Evolutionary conservation across 2,113 vertebrate genomes (phyloP), one percentile per base, ranked within the genome.

Genomic region (Propithecus coquereli): DNA sequence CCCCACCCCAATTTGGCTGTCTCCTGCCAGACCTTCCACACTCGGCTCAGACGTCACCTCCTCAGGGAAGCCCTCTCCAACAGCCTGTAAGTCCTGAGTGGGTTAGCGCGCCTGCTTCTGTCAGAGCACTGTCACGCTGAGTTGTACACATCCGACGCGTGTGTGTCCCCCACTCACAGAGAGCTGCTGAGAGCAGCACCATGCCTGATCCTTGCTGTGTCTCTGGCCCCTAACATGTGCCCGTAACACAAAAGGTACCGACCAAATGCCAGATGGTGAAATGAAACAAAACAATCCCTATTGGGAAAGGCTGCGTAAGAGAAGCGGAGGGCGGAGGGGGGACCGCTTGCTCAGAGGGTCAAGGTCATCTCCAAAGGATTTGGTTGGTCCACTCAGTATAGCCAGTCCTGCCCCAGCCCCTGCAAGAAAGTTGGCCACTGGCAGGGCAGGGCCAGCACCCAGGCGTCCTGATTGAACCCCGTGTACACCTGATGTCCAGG

Each of bases 181-280:
- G 40, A 3, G 3, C 25, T 47, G 43, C 50, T 47, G 9, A 13
- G 13, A 25, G 59, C 4, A 77, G 13, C 13, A 25, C 7, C 2
- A 4, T 43, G 8, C 52, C 43, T 34, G 18, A 16, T 13, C 81
- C 6, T 3, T 27, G 9, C 71, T 40, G 66, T 54, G 18, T 70
- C 45, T 23, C 73, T 54, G 52, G 63, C 32, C 70, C 54, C 54
- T 37, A 47, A 25, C 25, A 16, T 43, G 5, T 81, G 47, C 7
- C 54, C 0, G 3, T 18, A 9, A 54, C 32, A 40, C 12, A 13
- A 47, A 90, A 54, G 14, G 43, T 87, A 43, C 43, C 61, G 17
- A 77, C 45, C 85, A 87, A 80, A 89, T 30, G 47, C 40, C 92
- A 94, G 34, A 2, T 3, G 16, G 34, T 37, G 84, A 74, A 70